Evolutionary conservation across 2,797 vertebrate genomes (phyloP).

Genomic region (Lerista edwardsae): DNA sequence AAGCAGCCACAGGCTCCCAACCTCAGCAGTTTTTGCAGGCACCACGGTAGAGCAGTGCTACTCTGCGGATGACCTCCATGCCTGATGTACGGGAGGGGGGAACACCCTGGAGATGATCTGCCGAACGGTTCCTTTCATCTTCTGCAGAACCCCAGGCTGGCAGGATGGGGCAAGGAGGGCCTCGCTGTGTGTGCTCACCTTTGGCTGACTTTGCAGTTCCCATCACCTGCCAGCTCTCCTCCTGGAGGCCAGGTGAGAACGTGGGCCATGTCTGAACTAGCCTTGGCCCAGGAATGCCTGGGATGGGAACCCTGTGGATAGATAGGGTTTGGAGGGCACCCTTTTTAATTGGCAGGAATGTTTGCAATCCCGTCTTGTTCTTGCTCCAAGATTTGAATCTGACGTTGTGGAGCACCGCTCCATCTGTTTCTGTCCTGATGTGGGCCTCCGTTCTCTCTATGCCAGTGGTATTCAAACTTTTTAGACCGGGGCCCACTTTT

Average conservation of each 20-base stretch:
- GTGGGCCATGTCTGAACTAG: background rate
- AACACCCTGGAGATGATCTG: background rate
- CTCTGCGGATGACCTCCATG: background rate
- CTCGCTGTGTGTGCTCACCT: background rate
- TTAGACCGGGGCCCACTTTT: no score
- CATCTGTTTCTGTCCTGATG: background rate
- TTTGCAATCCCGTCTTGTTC: background rate
- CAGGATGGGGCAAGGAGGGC: background rate
- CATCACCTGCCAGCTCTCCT: background rate
- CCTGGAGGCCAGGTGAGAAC: background rate
- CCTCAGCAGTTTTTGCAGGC: background rate
- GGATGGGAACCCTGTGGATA: background rate
- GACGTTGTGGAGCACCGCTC: no score
- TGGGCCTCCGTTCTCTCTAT: no score
- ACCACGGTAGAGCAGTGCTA: background rate
- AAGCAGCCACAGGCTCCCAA: background rate
- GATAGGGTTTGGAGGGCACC: background rate
- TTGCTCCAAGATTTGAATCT: background rate
- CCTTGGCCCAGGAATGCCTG: background rate
- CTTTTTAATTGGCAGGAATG: background rate
- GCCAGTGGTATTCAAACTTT: no score
- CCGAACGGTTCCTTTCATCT: background rate
- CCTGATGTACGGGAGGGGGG: background rate
- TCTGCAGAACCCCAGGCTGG: background rate
- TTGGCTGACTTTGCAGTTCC: conserved; percentile 3